Base-by-base conservation (phyloP, 2,888 invertebrate genomes). In the Ganaspis brasiliensis region DNA sequence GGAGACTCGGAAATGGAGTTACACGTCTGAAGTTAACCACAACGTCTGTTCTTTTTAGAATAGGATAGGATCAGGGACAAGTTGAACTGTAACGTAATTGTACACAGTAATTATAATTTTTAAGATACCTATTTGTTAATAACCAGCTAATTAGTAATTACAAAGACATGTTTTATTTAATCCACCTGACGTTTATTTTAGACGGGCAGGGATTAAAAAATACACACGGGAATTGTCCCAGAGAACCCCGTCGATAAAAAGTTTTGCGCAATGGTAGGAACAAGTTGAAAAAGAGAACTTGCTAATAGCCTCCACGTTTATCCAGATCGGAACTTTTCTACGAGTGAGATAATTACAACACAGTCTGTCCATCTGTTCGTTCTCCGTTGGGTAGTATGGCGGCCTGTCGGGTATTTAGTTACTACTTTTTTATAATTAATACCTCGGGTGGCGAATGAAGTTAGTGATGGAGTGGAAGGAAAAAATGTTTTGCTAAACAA, bases 371-470 rank as follows among this genome's bases (percentile, higher is more conserved):
- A 81, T 83, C 85, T 86, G 84, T 82, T 84, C 84, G 80, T 82
- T 84, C 82, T 81, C 77, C 73, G 75, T 75, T 78, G 72, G 81
- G 79, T 63, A 75, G 83, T 83, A 77, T 82, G 84, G 63, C 21
- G n/a, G 78, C 83, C 87, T 81, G 85, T 82, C 81, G 87, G 87
- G 86, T 88, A 88, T 89, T 90, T 88, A 88, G 89, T 89, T 88
- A 87, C 88, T 86, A 88, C 88, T 88, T 89, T 88, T 88, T 89
- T 88, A 89, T 89, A 89, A 90, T 90, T 89, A 88, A 89, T 89
- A 89, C 88, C 86, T 84, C 87, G 86, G 87, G 85, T 86, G 88
- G 86, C 87, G 85, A 88, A 89, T 87, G 85, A 89, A 89, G 88
- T 89, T 86, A 83, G 84, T 81, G 81, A 80, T 73, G 74, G 45